Evolutionary conservation across 2,888 invertebrate genomes (phyloP).

Genomic region (Linyphia triangularis): DNA sequence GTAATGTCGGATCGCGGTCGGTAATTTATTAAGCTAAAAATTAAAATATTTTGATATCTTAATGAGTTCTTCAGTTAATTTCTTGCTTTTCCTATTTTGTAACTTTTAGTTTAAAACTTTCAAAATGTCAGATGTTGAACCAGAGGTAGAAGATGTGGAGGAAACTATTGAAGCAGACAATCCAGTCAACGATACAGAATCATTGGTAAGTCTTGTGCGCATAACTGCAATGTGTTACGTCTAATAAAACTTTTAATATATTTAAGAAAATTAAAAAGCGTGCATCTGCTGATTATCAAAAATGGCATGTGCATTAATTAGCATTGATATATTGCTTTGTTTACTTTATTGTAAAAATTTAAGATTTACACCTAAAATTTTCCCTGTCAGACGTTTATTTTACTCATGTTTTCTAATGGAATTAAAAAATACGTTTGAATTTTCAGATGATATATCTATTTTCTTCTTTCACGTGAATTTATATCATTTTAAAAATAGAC

Average conservation of each 20-base stretch:
- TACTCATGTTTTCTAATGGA: too few relatives aligned
- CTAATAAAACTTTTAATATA: neutral
- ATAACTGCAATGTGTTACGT: neutral
- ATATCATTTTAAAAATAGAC: too few relatives aligned
- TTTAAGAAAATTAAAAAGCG: too few relatives aligned
- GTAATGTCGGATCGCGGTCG: neutral
- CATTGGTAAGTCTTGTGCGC: slow-evolving; percentile 30
- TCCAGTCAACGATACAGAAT: slow-evolving; percentile 50
- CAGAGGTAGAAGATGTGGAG: slow-evolving; percentile 72
- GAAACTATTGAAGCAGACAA: slow-evolving; percentile 68
- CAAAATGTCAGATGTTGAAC: slow-evolving; percentile 61
- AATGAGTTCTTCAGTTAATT: neutral
- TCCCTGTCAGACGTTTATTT: too few relatives aligned
- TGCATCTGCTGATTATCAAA: too few relatives aligned
- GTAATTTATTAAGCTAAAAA: neutral
- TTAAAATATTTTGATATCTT: neutral
- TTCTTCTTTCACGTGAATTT: too few relatives aligned
- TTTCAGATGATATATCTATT: too few relatives aligned
- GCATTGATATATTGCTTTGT: too few relatives aligned
- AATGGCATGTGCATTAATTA: too few relatives aligned
- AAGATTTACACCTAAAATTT: neutral
- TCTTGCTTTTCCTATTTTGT: slow-evolving; percentile 20
- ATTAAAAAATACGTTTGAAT: too few relatives aligned
- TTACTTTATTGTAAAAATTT: neutral
- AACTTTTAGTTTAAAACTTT: slow-evolving; percentile 4